phyloP scores from a whole-genome alignment of 1,140 invertebrate genomes.

The Ooceraea biroi region DNA sequence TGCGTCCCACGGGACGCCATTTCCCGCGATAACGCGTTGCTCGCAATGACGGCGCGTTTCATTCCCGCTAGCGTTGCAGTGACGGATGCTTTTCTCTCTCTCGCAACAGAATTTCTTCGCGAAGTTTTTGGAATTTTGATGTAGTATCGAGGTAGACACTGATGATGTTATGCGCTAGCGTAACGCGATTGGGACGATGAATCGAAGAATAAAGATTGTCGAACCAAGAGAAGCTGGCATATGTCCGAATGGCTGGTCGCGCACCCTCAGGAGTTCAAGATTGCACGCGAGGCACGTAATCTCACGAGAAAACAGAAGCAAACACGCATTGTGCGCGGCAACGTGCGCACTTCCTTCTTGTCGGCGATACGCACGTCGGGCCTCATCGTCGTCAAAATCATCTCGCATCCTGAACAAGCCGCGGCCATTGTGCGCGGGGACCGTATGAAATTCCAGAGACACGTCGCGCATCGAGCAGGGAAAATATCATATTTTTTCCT shows the following conservation, averaged over 20 bases:
- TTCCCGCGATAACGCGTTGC: neutral
- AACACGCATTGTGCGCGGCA: slow-evolving; percentile 39
- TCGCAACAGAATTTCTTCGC: neutral
- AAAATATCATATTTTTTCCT: slow-evolving; percentile 76
- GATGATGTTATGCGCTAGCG: neutral
- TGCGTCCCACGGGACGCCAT: neutral
- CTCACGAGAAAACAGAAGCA: slow-evolving; percentile 45
- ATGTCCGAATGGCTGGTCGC: neutral
- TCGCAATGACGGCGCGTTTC: neutral
- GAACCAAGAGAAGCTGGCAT: neutral
- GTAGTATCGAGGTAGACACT: neutral
- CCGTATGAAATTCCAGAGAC: slow-evolving; percentile 71
- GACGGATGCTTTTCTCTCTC: neutral
- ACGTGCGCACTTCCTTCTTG: slow-evolving; percentile 26
- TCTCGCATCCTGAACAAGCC: slow-evolving; percentile 34
- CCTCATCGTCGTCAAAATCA: slow-evolving; percentile 60
- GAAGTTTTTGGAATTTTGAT: neutral
- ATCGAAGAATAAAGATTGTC: neutral
- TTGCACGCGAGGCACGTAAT: slow-evolving; percentile 45
- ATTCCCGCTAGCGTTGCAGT: neutral
- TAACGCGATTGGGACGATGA: neutral
- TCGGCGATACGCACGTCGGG: slow-evolving; percentile 55
- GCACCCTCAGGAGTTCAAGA: neutral
- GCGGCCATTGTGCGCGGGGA: slow-evolving; percentile 57
- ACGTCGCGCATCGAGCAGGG: slow-evolving; percentile 67